Evolutionary conservation across 2,113 vertebrate genomes (phyloP).

Genomic region (Junco hyemalis): DNA sequence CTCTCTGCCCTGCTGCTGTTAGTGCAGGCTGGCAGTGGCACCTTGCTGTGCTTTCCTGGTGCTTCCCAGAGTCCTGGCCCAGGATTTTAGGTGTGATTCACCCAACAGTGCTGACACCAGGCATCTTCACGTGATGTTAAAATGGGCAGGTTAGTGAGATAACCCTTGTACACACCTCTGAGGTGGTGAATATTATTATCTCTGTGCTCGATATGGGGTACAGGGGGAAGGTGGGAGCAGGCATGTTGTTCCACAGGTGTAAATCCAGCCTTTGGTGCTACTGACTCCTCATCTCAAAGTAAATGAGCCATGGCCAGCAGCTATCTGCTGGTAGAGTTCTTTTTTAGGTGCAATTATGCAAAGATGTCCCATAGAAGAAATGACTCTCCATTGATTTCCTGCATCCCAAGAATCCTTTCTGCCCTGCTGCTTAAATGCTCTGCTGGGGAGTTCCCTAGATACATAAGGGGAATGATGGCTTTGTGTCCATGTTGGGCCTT

Average conservation of each 20-base stretch:
- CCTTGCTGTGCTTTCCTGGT: not conserved
- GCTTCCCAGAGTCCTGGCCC: not conserved
- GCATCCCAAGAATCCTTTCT: not conserved
- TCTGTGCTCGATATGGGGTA: not conserved
- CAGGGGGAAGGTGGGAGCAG: not conserved
- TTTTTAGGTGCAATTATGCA: not conserved
- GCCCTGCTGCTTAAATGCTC: not conserved
- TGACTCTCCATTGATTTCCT: not conserved
- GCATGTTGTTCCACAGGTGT: accelerated
- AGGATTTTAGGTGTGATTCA: not conserved
- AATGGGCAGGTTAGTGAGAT: not conserved
- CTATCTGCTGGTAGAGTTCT: accelerated
- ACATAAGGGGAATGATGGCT: not conserved
- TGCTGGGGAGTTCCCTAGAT: accelerated
- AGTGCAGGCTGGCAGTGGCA: not conserved
- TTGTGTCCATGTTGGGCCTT: not conserved
- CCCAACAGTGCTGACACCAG: not conserved
- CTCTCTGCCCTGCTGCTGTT: not conserved
- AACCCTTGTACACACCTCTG: not conserved
- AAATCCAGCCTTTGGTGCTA: not conserved
- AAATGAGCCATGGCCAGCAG: not conserved
- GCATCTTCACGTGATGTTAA: not conserved
- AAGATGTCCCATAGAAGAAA: not conserved
- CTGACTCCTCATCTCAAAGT: not conserved
- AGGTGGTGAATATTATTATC: not conserved